Conservation (phyloP, 2,797 vertebrate genomes). For the Mallotus villosus region DNA sequence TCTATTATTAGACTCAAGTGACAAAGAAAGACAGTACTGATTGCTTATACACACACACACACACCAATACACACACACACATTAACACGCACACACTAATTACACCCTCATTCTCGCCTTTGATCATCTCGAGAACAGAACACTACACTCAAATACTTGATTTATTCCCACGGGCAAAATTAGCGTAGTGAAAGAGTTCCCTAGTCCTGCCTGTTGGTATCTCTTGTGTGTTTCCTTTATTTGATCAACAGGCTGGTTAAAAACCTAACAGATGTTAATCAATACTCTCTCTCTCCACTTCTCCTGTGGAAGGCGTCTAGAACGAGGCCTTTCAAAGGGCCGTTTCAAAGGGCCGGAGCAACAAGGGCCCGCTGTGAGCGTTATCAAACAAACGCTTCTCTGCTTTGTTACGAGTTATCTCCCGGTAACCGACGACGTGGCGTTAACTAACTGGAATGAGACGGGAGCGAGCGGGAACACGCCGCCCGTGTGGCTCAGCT, state of each 20-base stretch:
- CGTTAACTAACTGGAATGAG: too few relatives aligned
- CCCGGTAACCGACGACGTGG: too few relatives aligned
- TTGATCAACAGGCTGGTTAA: background rate
- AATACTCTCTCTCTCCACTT: background rate
- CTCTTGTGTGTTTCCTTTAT: background rate
- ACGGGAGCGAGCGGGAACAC: too few relatives aligned
- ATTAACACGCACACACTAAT: background rate
- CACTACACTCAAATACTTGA: too few relatives aligned
- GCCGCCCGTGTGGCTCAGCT: too few relatives aligned
- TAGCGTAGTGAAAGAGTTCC: too few relatives aligned
- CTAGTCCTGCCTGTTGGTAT: background rate
- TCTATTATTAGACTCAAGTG: background rate
- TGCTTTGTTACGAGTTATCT: too few relatives aligned
- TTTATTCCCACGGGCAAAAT: too few relatives aligned
- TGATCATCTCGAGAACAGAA: too few relatives aligned
- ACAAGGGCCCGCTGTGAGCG: background rate
- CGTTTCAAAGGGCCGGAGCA: background rate
- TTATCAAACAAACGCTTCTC: too few relatives aligned
- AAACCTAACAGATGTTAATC: background rate
- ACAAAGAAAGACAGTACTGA: background rate
- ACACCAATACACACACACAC: background rate
- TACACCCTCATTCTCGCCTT: too few relatives aligned
- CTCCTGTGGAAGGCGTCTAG: background rate
- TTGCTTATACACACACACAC: background rate
- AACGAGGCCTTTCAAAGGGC: background rate